These are phyloP conservation scores for Vanessa atalanta DNA, from an alignment of 1,140 invertebrate genomes.

Conservation along the genomic window DNA sequence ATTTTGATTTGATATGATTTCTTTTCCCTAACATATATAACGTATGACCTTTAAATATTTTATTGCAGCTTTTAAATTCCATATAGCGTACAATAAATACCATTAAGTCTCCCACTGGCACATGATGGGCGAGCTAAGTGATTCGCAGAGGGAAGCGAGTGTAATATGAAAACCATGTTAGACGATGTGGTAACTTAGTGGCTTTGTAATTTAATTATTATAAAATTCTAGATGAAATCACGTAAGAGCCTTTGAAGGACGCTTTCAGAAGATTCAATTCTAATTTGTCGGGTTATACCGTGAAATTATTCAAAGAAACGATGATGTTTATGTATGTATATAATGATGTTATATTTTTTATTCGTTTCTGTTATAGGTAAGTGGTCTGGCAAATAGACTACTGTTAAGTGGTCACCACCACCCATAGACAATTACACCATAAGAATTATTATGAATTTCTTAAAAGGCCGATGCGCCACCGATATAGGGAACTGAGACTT, in stretches of 20 bases:
- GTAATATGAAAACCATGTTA: constrained; percentile 7
- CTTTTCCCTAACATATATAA: neutral
- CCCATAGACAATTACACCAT: no score
- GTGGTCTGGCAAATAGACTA: no score
- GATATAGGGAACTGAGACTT: no score
- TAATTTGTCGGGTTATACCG: no score
- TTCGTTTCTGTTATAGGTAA: no score
- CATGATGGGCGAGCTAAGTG: constrained; percentile 3
- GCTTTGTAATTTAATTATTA: neutral
- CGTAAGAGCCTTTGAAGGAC: neutral
- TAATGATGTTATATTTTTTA: no score
- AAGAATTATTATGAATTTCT: no score
- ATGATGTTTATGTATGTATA: no score
- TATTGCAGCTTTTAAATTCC: constrained; percentile 5
- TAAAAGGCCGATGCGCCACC: no score
- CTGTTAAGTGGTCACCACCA: no score
- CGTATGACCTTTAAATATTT: constrained; percentile 1
- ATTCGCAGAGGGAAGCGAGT: neutral
- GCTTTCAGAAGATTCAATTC: neutral
- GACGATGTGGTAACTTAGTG: neutral
- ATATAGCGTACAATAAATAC: constrained; percentile 1
- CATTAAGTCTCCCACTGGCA: neutral
- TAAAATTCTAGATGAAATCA: neutral
- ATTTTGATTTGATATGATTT: no score
- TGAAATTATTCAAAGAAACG: no score